phyloP scores from a whole-genome alignment of 1,140 invertebrate genomes.

The Paraescarpia echinospica region DNA sequence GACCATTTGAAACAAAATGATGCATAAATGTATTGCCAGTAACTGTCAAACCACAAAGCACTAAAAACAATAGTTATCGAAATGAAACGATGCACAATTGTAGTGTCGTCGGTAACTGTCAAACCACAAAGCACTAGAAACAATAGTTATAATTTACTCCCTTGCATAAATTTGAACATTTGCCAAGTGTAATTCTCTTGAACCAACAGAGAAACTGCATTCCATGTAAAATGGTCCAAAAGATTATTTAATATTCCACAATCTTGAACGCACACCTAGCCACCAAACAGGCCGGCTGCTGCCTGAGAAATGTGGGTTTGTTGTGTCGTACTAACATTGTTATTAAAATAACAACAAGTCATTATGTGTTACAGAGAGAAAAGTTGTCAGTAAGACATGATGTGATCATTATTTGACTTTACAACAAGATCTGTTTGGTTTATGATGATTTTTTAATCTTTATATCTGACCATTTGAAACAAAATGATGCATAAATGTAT shows the following conservation, averaged over 20 bases:
- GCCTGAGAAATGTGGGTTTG: neutral
- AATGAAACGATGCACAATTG: too few relatives aligned
- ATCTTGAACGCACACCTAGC: slow-evolving; percentile 3
- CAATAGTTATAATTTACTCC: neutral
- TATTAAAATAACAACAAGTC: too few relatives aligned
- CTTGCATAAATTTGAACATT: neutral
- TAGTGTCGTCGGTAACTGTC: too few relatives aligned
- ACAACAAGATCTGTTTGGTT: too few relatives aligned
- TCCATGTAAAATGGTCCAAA: neutral
- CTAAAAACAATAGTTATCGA: too few relatives aligned
- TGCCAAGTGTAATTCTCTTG: neutral
- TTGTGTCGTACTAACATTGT: neutral
- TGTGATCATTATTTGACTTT: too few relatives aligned
- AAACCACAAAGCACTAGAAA: too few relatives aligned
- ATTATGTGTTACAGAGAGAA: too few relatives aligned
- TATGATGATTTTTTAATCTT: neutral
- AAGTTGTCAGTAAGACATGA: too few relatives aligned
- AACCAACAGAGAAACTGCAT: neutral
- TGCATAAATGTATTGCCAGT: neutral
- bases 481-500: neutral
- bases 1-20: neutral
- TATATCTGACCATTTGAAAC: neutral
- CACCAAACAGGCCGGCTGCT: neutral
- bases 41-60: too few relatives aligned
- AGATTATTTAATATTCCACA: neutral